Base-by-base conservation (phyloP, 2,888 invertebrate species). In the Lasioglossum pauxillum region DNA sequence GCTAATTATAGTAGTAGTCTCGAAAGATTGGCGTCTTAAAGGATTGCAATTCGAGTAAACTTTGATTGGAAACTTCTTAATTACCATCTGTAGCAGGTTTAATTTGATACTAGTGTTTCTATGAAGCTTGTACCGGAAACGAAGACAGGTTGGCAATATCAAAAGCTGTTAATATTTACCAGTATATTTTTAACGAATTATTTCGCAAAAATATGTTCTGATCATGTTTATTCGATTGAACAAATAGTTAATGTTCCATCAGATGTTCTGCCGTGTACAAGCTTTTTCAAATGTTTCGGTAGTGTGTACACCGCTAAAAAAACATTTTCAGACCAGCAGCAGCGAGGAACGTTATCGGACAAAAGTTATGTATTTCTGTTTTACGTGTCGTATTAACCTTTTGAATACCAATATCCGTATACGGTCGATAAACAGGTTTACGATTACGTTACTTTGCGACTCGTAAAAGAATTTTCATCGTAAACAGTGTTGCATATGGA, bases 391-490 rank as follows among this genome's bases (percentile, higher is more conserved):
- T 14, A 49, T 75, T 31, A 75, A 82, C 57, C 38, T 46, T 69
- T 49, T 60, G 49, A 46, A 31, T 49, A 60, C 41, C 57, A 71
- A 69, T 80, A 74, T 71, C 46, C 75, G 35, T 80, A 53, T 71
- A 80, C 44, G 74, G 53, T 57, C 75, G 57, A 75, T 80, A 83
- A 75, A 83, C 38, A 60, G 35, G 69, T 82, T 69, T 69, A 67
- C 67, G 73, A 80, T 74, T 79, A 67, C 35, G 23, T 44, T 31
- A 49, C 31, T 82, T 74, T 46, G 73, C 23, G 64, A 64, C 35
- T 19, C 41, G 82, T 69, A 74, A 67, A 79, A 69, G 57, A 35
- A 41, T 77, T 71, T 76, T 35, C 31, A 19, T 57, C 77, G 81
- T 57, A 81, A 77, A 77, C 77, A 71, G 75, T 8, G 41, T 23